Evolutionary conservation across 2,888 invertebrate species (phyloP), one percentile per base, ranked within the genome.

Genomic region (Standfussiana lucernea): DNA sequence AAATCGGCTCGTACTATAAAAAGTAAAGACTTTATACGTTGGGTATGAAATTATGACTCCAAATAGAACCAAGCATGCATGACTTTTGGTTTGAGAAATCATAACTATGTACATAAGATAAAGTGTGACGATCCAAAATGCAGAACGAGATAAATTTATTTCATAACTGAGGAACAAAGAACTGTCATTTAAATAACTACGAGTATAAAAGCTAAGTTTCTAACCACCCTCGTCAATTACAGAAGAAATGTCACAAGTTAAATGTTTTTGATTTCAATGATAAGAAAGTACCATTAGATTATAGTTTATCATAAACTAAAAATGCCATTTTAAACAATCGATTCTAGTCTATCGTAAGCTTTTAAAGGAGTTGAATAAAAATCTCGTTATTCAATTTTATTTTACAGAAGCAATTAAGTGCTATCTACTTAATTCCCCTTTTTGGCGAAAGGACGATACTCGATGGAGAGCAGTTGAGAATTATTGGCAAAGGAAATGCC

Each of bases 401-500:
- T 70, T 42, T 40, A 40, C 53, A 56, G 50, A 67, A 65, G 71
- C 64, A 71, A 64, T 77, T 77, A 62, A 75, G n/a, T 66, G 42
- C 40, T 72, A 78, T 70, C 78, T 61, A 74, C 62, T 82, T 65
- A 71, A 82, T 78, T 77, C 64, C 45, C n/a, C 35, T 67, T 71
- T 74, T 79, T 78, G 82, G 83, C 75, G 64, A 66, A 72, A 64
- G 64, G 69, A 72, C 75, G 69, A 53, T 83, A 66, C 75, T 75
- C 79, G 61, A 70, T 79, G 61, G 59, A 71, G 69, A 66, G 56
- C 65, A 62, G 50, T 50, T 72, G 72, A 75, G 70, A 72, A 75
- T 75, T 83, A 72, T 83, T 83, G 83, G 83, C 84, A 75, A 72
- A 61, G 64, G 67, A 79, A 73, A 72, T 70, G 37, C 62, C 70